Conservation (phyloP, 1,140 invertebrate genomes). For the Drosophila funebris region DNA sequence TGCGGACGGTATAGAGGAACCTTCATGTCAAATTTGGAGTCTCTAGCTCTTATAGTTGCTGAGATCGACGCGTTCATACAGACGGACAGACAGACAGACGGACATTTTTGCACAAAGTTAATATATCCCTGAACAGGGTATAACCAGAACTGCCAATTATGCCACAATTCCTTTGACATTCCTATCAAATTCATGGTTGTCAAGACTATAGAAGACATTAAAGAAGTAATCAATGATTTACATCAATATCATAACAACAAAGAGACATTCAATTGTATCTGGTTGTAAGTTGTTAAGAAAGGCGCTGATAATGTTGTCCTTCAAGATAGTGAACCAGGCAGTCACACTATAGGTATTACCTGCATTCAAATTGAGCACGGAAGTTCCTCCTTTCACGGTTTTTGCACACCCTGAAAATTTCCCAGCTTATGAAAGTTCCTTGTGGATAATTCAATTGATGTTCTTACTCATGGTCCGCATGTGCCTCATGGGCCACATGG, state of each 20-base stretch:
- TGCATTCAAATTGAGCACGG: constrained; percentile 91
- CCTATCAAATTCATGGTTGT: constrained; percentile 97
- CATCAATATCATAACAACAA: background rate
- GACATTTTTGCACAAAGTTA: no score
- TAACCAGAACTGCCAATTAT: constrained; percentile 88
- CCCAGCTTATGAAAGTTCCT: background rate
- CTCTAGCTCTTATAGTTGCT: no score
- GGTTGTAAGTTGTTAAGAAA: constrained; percentile 91
- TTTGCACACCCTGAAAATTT: constrained; percentile 84
- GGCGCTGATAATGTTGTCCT: constrained; percentile 89
- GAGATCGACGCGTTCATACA: no score
- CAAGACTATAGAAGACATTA: constrained; percentile 89
- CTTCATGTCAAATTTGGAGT: no score
- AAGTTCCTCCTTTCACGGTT: constrained; percentile 84
- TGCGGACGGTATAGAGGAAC: no score
- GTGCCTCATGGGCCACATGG: constrained; percentile 91
- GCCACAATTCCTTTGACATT: constrained; percentile 89
- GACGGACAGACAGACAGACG: no score
- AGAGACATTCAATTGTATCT: constrained; percentile 91
- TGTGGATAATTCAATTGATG: background rate
- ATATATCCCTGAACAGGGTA: no score
- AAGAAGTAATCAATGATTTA: constrained; percentile 9
- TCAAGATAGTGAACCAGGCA: constrained; percentile 91
- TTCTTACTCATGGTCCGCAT: constrained; percentile 87
- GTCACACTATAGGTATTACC: constrained; percentile 96